Evolutionary conservation across 92 coral and sea anemone species (phyloP).

Genomic region (Parazoanthus swiftii): DNA sequence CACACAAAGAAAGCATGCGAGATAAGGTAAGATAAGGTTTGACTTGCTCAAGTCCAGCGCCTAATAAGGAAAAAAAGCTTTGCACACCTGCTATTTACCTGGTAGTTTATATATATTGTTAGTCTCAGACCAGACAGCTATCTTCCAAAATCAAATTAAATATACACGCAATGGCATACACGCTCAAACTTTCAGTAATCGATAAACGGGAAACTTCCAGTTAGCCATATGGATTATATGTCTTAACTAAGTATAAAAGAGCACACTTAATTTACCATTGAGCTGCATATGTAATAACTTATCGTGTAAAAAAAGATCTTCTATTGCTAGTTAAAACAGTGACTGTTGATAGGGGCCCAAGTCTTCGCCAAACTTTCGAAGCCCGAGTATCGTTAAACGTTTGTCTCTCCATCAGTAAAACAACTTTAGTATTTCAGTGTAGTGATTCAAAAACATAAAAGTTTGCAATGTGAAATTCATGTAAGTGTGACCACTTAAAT

Average conservation of each 20-base stretch:
- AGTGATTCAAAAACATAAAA: too few species aligned
- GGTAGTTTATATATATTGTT: not conserved
- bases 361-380: not conserved
- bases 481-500: too few species aligned
- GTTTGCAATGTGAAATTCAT: too few species aligned
- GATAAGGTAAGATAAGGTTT: constrained; percentile 2
- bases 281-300: not conserved
- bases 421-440: too few species aligned
- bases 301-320: not conserved
- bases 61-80: constrained; percentile 2
- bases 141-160: constrained; percentile 4
- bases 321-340: too few species aligned
- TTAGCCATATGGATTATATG: not conserved
- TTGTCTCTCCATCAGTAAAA: too few species aligned
- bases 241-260: not conserved
- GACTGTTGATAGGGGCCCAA: not conserved
- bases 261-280: not conserved
- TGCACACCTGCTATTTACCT: constrained; percentile 16
- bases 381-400: too few species aligned
- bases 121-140: constrained; percentile 9
- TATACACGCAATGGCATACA: not conserved
- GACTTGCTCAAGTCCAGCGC: not conserved
- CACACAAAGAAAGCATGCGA: constrained; percentile 18
- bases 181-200: not conserved
- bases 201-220: not conserved